Evolutionary conservation across 2,113 vertebrate species (phyloP).

Genomic region (Junco hyemalis): DNA sequence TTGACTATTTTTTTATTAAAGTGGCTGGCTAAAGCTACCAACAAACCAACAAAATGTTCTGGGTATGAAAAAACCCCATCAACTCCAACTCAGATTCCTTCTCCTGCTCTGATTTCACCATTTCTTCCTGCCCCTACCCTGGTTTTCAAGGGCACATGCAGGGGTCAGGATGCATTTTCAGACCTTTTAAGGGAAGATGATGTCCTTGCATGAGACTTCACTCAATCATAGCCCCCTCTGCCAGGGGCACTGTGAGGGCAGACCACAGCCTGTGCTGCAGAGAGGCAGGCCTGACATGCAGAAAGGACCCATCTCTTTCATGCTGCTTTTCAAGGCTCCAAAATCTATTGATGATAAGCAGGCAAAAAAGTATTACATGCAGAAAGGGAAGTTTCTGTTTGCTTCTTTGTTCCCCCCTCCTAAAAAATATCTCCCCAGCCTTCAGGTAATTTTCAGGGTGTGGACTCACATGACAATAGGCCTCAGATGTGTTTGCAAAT

Average conservation of each 20-base stretch:
- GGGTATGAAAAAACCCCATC: background rate
- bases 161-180: background rate
- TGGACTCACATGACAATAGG: accelerated
- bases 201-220: background rate
- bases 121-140: background rate
- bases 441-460: background rate
- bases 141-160: background rate
- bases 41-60: background rate
- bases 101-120: background rate
- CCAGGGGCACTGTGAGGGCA: accelerated
- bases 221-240: accelerated
- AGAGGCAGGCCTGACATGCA: background rate
- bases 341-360: background rate
- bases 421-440: background rate
- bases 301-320: background rate
- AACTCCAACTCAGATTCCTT: background rate
- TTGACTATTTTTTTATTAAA: background rate
- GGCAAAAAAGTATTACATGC: background rate
- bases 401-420: background rate
- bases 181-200: background rate
- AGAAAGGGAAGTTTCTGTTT: background rate
- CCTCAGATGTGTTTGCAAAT: background rate
- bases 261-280: background rate
- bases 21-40: background rate
- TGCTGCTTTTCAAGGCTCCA: background rate